Percentiles rank a stretch among this genome's conserved stretches.
Evolutionary conservation across 1,140 invertebrate genomes (phyloP).

Genomic region (Eueides isabella): DNA sequence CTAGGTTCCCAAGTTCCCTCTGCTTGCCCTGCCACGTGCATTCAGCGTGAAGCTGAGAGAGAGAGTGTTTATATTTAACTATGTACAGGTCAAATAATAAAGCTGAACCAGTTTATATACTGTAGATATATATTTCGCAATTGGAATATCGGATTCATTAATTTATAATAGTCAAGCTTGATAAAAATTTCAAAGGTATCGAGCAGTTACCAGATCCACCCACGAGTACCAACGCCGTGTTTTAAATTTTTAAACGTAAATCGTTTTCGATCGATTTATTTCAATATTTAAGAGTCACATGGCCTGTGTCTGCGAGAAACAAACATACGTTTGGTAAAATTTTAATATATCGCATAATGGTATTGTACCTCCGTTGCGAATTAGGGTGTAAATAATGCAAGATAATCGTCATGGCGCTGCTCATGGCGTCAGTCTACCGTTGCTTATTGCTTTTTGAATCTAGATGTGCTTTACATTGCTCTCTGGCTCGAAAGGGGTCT

Average conservation of each 20-base stretch:
- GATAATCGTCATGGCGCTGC: background rate
- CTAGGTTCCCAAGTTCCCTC: too few species aligned
- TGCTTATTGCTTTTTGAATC: background rate
- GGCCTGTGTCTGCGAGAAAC: background rate
- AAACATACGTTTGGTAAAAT: constrained; percentile 1
- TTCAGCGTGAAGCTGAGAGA: too few species aligned
- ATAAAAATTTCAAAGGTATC: constrained; percentile 11
- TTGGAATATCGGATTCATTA: background rate
- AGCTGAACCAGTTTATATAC: background rate
- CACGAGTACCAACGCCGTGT: background rate
- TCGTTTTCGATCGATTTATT: constrained; percentile 5
- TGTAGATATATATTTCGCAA: background rate
- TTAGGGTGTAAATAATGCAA: constrained; percentile 4
- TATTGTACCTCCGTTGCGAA: background rate
- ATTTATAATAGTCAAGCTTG: background rate
- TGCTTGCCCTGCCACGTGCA: too few species aligned
- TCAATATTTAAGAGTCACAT: constrained; percentile 4
- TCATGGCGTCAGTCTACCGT: background rate
- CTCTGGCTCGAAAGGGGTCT: background rate
- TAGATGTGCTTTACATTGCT: background rate
- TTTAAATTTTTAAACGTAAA: constrained; percentile 1
- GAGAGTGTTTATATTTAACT: background rate
- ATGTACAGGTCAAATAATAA: background rate
- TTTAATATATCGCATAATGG: background rate
- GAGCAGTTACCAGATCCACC: background rate